phyloP scores from a whole-genome alignment of 2,888 invertebrate genomes.

The Dynastes grantii region DNA sequence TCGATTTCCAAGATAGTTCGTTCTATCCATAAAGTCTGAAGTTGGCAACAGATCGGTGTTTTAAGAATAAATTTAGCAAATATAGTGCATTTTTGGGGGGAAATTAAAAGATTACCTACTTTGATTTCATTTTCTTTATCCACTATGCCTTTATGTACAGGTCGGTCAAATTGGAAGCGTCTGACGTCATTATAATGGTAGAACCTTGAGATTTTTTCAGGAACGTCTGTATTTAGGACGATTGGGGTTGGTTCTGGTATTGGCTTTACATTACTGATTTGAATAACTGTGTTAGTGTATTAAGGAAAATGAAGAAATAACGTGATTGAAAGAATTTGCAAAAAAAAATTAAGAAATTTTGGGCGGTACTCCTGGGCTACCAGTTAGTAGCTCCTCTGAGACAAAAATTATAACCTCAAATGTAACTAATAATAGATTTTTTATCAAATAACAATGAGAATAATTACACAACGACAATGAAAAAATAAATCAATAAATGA shows the following conservation, averaged over 20 bases:
- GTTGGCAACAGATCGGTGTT: conserved; percentile 52
- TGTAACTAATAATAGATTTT: too few species aligned
- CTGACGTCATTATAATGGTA: conserved; percentile 94
- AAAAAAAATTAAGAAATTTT: too few species aligned
- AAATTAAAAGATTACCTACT: conserved; percentile 66
- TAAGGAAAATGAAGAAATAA: conserved; percentile 44
- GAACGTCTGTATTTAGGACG: conserved; percentile 77
- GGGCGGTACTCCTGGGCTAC: too few species aligned
- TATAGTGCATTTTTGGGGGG: not conserved
- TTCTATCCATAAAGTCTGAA: conserved; percentile 93
- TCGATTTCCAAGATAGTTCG: conserved; percentile 89
- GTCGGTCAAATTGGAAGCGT: conserved; percentile 92
- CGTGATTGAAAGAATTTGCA: too few species aligned
- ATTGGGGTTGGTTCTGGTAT: conserved; percentile 80
- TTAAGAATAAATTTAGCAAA: not conserved
- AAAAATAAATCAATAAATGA: too few species aligned
- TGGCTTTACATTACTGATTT: conserved; percentile 95
- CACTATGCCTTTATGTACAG: conserved; percentile 89
- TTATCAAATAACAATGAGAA: too few species aligned
- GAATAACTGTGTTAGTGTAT: conserved; percentile 78
- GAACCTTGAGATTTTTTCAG: conserved; percentile 90
- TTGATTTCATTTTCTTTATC: conserved; percentile 97
- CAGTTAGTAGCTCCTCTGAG: too few species aligned
- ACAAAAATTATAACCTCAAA: too few species aligned
- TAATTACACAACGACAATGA: too few species aligned